These are phyloP conservation scores for Saxidomus purpurata DNA, from an alignment of 1,140 invertebrate species.

Conservation along the genomic window DNA sequence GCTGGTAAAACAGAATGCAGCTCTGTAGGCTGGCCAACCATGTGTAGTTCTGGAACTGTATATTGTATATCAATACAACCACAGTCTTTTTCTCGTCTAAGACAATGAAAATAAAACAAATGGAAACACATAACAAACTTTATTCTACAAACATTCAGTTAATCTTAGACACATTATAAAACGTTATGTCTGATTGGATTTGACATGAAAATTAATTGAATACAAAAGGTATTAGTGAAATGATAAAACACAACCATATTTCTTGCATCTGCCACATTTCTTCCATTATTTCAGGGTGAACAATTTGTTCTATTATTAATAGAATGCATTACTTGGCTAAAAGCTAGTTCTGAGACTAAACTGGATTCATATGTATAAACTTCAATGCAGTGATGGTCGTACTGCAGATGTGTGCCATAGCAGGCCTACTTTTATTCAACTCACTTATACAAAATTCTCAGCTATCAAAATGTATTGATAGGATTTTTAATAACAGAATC, in stretches of 20 bases:
- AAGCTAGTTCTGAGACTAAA: no score
- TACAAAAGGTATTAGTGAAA: background rate
- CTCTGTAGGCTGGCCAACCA: no score
- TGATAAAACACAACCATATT: background rate
- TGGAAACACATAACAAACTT: background rate
- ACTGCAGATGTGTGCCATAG: background rate
- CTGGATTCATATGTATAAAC: background rate
- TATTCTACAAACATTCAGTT: slow-evolving; percentile 37
- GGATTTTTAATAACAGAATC: no score
- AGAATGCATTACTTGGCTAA: background rate
- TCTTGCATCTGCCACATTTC: background rate
- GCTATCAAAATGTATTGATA: no score
- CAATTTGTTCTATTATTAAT: background rate
- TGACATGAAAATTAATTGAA: background rate
- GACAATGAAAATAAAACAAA: no score
- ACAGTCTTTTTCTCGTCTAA: no score
- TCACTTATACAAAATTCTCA: no score
- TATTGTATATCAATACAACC: no score
- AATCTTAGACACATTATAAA: background rate
- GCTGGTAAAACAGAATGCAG: no score
- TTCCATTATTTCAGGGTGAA: background rate
- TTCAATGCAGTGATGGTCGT: background rate
- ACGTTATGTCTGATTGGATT: background rate
- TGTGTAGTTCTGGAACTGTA: no score
- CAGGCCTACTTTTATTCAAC: background rate